Percentiles rank a stretch among this genome's conserved stretches.
Evolutionary conservation across 2,113 vertebrate species (phyloP).

Genomic region (Boulengeromyrus knoepffleri): DNA sequence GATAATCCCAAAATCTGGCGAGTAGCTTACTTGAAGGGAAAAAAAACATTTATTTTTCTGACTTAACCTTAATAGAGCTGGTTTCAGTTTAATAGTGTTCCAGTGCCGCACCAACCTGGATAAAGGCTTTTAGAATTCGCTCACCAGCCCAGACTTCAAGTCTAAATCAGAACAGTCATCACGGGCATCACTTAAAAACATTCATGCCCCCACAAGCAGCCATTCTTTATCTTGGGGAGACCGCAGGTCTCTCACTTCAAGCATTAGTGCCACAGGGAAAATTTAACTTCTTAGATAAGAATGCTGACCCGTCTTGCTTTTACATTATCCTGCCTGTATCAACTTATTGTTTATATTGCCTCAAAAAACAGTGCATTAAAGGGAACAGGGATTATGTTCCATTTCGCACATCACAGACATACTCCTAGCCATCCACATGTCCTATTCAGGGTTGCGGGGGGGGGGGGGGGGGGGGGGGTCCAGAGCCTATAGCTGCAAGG

Average conservation of each 20-base stretch:
- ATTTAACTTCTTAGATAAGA: neutral
- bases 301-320: neutral
- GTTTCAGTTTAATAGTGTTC: neutral
- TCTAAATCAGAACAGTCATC: neutral
- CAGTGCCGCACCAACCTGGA: neutral
- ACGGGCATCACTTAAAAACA: neutral
- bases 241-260: neutral
- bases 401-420: too few species aligned
- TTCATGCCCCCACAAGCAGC: neutral
- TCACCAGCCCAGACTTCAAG: neutral
- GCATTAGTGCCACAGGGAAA: neutral
- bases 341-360: too few species aligned
- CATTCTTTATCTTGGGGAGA: neutral
- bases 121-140: neutral
- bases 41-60: neutral
- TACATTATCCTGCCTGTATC: neutral
- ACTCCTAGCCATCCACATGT: too few species aligned
- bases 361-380: neutral
- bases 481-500: too few species aligned
- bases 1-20: neutral
- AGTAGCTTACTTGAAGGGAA: neutral
- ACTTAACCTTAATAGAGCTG: neutral
- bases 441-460: too few species aligned
- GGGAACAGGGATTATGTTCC: neutral
- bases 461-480: too few species aligned